Conservation (phyloP, 2,888 invertebrate species). For the Ischnus inquisitorius region DNA sequence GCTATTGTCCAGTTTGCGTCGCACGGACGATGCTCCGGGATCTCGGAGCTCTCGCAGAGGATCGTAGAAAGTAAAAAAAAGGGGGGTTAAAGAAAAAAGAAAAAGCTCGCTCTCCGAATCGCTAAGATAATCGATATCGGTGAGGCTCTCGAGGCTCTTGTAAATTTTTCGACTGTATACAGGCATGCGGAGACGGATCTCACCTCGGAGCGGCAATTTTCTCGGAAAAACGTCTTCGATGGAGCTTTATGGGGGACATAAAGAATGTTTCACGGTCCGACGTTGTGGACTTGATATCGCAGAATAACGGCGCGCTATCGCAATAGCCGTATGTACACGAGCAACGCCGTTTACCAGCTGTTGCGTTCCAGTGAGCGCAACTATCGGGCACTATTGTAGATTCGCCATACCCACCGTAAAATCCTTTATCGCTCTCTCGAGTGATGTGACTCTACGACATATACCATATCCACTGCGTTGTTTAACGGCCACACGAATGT, state of each 20-base stretch:
- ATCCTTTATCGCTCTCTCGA: slow-evolving; percentile 52
- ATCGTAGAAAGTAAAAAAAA: neutral
- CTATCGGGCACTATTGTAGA: slow-evolving; percentile 35
- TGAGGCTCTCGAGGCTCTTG: slow-evolving; percentile 1
- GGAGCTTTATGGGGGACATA: slow-evolving; percentile 29
- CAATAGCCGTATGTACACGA: neutral
- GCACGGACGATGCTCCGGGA: slow-evolving; percentile 40
- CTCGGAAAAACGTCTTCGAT: neutral
- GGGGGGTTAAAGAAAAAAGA: neutral
- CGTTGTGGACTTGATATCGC: slow-evolving; percentile 39
- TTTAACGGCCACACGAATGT: slow-evolving; percentile 34
- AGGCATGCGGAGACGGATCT: neutral
- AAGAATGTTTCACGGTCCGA: slow-evolving; percentile 23
- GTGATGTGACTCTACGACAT: slow-evolving; percentile 31
- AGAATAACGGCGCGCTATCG: neutral
- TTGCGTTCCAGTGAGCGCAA: slow-evolving; percentile 42
- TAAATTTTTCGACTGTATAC: slow-evolving; percentile 13
- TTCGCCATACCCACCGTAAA: slow-evolving; percentile 43
- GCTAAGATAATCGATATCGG: slow-evolving; percentile 35
- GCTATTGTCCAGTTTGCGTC: slow-evolving; percentile 64
- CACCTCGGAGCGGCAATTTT: neutral
- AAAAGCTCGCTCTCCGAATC: neutral
- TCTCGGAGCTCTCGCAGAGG: slow-evolving; percentile 20
- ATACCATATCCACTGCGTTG: neutral
- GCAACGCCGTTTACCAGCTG: slow-evolving; percentile 33